Conservation (phyloP, 2,113 vertebrate genomes). For the Cryptotis parvus region DNA sequence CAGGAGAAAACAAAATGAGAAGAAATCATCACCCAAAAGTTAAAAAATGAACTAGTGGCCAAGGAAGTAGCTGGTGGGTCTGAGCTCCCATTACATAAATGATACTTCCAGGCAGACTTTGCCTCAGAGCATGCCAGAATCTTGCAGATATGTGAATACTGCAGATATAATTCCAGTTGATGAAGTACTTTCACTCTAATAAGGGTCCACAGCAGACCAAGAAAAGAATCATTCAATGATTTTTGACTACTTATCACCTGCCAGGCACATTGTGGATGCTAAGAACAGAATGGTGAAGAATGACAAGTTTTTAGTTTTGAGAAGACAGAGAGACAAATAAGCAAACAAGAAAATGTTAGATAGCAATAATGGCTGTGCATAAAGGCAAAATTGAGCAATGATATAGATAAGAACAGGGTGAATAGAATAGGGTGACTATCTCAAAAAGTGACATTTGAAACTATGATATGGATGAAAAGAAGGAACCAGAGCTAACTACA, state of each 20-base stretch:
- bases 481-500: not conserved
- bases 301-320: not conserved
- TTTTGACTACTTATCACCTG: not conserved
- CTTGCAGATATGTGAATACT: slow-evolving; percentile 14
- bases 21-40: slow-evolving; percentile 46
- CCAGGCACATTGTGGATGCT: not conserved
- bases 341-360: not conserved
- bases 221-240: not conserved
- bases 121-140: slow-evolving; percentile 27
- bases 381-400: not conserved
- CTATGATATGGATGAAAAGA: not conserved
- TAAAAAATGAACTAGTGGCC: slow-evolving; percentile 39
- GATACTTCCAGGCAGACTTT: slow-evolving; percentile 60
- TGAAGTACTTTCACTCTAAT: not conserved
- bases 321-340: not conserved
- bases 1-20: slow-evolving; percentile 66
- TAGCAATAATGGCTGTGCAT: not conserved
- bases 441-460: slow-evolving; percentile 41
- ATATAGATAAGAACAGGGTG: not conserved
- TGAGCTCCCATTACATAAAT: not conserved
- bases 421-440: not conserved
- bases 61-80: not conserved
- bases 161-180: slow-evolving; percentile 40
- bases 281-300: not conserved
- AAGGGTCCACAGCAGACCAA: not conserved